A percentile compares a stretch with the other conserved stretches of the same genome.
Evolutionary conservation across 2,797 vertebrate genomes (phyloP).

Genomic region (Rhabdophis nuchalis): DNA sequence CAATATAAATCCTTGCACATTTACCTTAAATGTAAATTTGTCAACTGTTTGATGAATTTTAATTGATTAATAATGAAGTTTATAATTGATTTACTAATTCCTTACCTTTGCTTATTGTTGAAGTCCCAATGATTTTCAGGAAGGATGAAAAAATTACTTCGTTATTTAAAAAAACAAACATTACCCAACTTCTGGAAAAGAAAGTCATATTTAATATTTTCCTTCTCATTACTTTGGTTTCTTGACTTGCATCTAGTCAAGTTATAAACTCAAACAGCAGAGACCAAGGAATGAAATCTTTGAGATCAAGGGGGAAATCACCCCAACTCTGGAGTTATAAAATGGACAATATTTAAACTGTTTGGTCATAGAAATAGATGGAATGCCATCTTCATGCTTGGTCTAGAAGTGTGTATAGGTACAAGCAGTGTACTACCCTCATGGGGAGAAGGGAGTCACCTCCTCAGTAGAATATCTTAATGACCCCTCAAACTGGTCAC

Average conservation of each 20-base stretch:
- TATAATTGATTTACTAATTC: neutral
- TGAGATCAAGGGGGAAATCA: neutral
- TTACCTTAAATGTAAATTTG: neutral
- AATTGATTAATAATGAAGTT: neutral
- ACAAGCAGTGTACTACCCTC: neutral
- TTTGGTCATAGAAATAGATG: neutral
- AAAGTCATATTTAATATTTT: neutral
- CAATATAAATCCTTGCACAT: too few relatives aligned
- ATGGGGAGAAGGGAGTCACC: neutral
- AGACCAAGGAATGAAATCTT: neutral
- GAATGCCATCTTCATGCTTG: neutral
- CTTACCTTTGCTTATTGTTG: neutral
- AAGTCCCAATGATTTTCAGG: neutral
- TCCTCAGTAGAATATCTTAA: neutral
- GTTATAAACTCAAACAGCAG: neutral
- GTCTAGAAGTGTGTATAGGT: neutral
- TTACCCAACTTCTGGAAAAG: neutral
- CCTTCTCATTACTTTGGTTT: neutral
- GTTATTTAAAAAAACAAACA: neutral
- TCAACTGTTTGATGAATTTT: neutral
- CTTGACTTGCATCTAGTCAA: neutral
- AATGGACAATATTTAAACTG: neutral
- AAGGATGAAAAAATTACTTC: neutral
- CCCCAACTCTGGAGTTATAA: neutral
- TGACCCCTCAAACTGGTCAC: too few relatives aligned